Base-by-base conservation (phyloP, 2,797 vertebrate species). In the Cygnus olor region DNA sequence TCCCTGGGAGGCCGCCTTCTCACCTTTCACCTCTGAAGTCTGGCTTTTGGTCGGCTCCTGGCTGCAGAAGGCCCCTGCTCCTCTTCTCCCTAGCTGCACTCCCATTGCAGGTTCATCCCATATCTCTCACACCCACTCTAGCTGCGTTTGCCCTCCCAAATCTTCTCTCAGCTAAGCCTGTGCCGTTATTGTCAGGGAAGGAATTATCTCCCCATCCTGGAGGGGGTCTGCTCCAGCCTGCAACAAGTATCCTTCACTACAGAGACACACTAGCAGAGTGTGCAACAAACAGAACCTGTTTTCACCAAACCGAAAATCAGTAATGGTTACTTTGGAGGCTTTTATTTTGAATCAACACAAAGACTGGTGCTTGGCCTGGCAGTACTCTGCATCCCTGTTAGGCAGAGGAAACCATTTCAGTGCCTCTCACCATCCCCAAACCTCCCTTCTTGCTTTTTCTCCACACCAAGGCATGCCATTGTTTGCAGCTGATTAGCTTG, bases 341-440 rank as follows among this genome's bases (percentile, higher is more conserved):
- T 78, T 68, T 42, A 12, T 78, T 64, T 85, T 58, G 11, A n/a
- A 57, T 49, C 22, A 72, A 49, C 18, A 11, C 19, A 38, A 78
- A 66, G 14, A 57, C 4, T 6, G 64, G 16, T 27, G 44, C 53
- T 88, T 85, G 82, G 5, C 54, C 21, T 34, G 12, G 4, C 32
- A 40, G 8, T 45, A 21, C 38, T 89, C 38, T 82, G 17, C 54
- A n/a, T 10, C 6, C 5, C 7, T 66, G 34, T 44, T 30, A 3
- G 4, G n/a, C 24, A 54, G 22, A 51, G 30, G 13, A 83, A 88
- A 22, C 5, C n/a, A 22, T 18, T 77, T 19, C 16, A 28, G 13
- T 47, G 28, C 18, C n/a, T 58, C 3, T 27, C 0, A 0, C 19
- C 19, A 40, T 45, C 45, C 36, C 21, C 32, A 34, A 44, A 71